Conservation (phyloP, 2,888 invertebrate genomes). For the Cyrtodaria siliqua region DNA sequence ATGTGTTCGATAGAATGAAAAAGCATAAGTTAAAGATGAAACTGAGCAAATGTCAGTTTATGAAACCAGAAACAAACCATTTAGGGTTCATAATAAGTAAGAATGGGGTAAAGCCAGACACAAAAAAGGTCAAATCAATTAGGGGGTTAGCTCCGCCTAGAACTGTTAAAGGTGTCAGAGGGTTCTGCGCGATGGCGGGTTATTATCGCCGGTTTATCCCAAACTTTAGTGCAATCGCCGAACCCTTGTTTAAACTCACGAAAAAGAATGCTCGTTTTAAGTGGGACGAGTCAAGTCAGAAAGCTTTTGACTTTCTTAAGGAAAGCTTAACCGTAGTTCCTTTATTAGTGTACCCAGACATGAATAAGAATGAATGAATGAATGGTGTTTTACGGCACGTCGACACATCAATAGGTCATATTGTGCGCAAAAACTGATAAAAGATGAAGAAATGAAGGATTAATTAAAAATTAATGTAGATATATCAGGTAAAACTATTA, state of each 20-base stretch:
- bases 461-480: too few species aligned
- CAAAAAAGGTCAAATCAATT: conserved; percentile 35
- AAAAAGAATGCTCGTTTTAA: conserved; percentile 8
- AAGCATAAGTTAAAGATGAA: conserved; percentile 2
- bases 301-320: conserved; percentile 8
- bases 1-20: conserved; percentile 12
- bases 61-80: conserved; percentile 36
- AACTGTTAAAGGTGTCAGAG: conserved; percentile 29
- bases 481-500: too few species aligned
- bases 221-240: conserved; percentile 5
- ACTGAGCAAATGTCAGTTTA: conserved; percentile 36
- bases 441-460: too few species aligned
- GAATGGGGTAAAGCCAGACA: conserved; percentile 39
- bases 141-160: conserved; percentile 15
- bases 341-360: conserved; percentile 3
- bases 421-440: too few species aligned
- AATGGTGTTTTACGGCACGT: too few species aligned
- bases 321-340: conserved; percentile 2
- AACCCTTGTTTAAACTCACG: conserved; percentile 9
- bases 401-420: too few species aligned
- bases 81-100: conserved; percentile 31
- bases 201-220: conserved; percentile 41
- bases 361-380: background rate
- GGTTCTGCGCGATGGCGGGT: conserved; percentile 42
- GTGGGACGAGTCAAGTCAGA: conserved; percentile 5